Percentiles rank a stretch among this genome's conserved stretches.
phyloP scores from a whole-genome alignment of 2,113 vertebrate genomes.

The Plotosus lineatus region DNA sequence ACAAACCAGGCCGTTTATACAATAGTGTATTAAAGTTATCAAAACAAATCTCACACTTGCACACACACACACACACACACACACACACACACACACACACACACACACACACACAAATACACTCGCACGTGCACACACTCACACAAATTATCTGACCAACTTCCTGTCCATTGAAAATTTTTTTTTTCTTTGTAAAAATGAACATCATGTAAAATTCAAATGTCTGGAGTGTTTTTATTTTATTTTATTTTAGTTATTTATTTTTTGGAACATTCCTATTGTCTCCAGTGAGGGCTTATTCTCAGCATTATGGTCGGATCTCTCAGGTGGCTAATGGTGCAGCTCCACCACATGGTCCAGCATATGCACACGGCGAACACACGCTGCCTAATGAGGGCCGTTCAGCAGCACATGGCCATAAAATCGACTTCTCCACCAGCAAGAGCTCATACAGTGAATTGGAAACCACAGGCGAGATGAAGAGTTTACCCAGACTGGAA shows the following conservation, averaged over 20 bases:
- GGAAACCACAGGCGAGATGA: conserved; percentile 2
- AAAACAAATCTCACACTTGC: background rate
- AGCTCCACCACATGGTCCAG: conserved; percentile 18
- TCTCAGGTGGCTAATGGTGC: conserved; percentile 32
- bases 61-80: background rate
- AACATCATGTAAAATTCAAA: background rate
- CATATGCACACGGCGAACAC: conserved; percentile 25
- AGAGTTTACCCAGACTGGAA: background rate
- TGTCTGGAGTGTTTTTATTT: background rate
- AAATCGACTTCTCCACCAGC: background rate
- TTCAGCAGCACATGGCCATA: background rate
- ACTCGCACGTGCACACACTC: background rate
- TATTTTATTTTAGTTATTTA: too few relatives aligned
- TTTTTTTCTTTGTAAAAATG: background rate
- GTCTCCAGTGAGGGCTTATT: background rate
- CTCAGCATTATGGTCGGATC: background rate
- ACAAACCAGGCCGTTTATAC: background rate
- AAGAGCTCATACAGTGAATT: conserved; percentile 1
- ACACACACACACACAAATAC: background rate
- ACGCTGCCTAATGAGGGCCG: conserved; percentile 16
- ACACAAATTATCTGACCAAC: background rate
- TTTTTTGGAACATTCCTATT: background rate
- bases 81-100: background rate
- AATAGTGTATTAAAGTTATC: background rate
- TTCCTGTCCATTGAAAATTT: background rate